These are phyloP conservation scores for Craterocephalus amniculus DNA, from an alignment of 2,797 vertebrate species.

Conservation along the genomic window DNA sequence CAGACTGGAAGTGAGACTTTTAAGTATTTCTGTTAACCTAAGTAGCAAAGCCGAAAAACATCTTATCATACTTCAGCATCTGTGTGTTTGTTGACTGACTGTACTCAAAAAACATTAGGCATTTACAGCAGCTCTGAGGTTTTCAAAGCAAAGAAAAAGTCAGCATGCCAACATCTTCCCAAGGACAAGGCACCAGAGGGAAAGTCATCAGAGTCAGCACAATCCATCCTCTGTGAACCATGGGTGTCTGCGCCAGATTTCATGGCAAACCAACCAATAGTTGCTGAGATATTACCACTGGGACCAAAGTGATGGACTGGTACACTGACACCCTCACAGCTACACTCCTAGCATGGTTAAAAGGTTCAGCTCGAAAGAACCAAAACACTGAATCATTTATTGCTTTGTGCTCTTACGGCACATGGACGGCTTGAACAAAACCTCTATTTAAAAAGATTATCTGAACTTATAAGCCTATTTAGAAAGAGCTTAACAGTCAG, in stretches of 20 bases:
- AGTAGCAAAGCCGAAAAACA: not conserved
- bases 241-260: constrained; percentile 1
- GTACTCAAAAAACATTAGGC: not conserved
- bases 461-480: not conserved
- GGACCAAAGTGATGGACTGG: constrained; percentile 11
- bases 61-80: not conserved
- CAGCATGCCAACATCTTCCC: constrained; percentile 18
- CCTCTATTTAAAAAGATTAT: not conserved
- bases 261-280: constrained; percentile 9
- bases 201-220: constrained; percentile 20
- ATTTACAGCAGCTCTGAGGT: not conserved
- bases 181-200: constrained; percentile 21
- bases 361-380: not conserved
- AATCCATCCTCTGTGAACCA: constrained; percentile 11
- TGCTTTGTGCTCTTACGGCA: not conserved
- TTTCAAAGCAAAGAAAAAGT: constrained; percentile 16
- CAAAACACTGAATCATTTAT: not conserved
- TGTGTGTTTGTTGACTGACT: not conserved
- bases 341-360: not conserved
- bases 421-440: not conserved
- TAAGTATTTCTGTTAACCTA: not conserved
- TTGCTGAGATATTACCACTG: constrained; percentile 19
- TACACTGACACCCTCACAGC: not conserved
- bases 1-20: constrained; percentile 2
- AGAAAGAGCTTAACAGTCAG: constrained; percentile 8